A percentile compares a stretch with the other conserved stretches of the same genome.
phyloP scores from a whole-genome alignment of 2,888 invertebrate species.

The Catocala sponsa region DNA sequence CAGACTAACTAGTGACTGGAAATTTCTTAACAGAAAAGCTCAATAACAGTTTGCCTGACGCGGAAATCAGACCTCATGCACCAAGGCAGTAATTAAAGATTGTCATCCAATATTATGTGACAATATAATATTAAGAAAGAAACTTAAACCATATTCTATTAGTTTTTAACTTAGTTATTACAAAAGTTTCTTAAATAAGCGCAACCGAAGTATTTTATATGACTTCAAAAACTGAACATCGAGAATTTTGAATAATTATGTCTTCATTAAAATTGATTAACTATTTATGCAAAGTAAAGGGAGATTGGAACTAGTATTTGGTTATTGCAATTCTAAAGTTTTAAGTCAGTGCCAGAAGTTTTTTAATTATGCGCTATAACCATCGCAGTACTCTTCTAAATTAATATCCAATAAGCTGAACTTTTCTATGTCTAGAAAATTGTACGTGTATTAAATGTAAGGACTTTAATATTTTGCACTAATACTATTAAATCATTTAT shows the following conservation, averaged over 20 bases:
- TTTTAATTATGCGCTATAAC: conserved; percentile 55
- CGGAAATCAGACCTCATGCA: too few species aligned
- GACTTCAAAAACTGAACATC: background rate
- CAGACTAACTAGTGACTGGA: too few species aligned
- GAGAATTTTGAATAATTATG: conserved; percentile 8
- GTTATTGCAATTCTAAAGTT: conserved; percentile 39
- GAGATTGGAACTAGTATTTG: conserved; percentile 23
- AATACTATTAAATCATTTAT: background rate
- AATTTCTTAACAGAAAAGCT: too few species aligned
- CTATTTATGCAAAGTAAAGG: conserved; percentile 9
- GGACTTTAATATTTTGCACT: conserved; percentile 13
- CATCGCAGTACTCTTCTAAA: conserved; percentile 27
- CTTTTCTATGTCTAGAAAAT: conserved; percentile 56
- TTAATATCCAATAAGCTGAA: conserved; percentile 51
- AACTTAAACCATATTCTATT: background rate
- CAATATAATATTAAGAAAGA: background rate
- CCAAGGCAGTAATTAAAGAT: too few species aligned
- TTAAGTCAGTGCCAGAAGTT: conserved; percentile 44
- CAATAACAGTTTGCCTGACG: too few species aligned
- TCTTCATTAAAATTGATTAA: conserved; percentile 29
- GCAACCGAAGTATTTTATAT: background rate
- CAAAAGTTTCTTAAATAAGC: background rate
- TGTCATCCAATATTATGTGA: too few species aligned
- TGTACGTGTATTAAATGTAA: conserved; percentile 31
- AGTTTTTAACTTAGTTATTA: background rate